Evolutionary conservation across 1,140 invertebrate species (phyloP), one percentile per base, ranked within the genome.

Genomic region (Tyrophagus putrescentiae): DNA sequence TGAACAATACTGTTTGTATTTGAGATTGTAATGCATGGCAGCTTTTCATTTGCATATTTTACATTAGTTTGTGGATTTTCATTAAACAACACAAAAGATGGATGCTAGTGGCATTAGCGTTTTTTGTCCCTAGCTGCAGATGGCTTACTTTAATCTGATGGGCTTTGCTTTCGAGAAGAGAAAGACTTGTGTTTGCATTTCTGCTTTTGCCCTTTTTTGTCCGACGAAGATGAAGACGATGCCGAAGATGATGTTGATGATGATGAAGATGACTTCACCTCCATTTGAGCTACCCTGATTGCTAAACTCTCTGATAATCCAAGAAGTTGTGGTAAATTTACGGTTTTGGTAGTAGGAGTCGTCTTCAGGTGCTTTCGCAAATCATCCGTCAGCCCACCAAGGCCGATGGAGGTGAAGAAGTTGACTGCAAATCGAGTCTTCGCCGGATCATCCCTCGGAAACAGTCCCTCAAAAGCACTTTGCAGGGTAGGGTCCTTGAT

Each of bases 401-500:
- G 76, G 66, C 94, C 95, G 71, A 98, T 98, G 0, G 92, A 91
- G 0, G 94, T 98, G 70, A 98, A 98, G 73, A 98, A 99, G 69
- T 99, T 99, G 48, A 98, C 98, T 0, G 95, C 87, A 76, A 99
- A 98, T 68, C 94, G 76, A 0, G 93, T 97, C 71, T 98, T 93
- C 68, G 87, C 83, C 0, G 94, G 93, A 76, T 96, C 86, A 71
- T 98, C 91, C 61, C 87, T 77, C 0, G 95, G 95, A 73, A 99
- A 92, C 9, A 98, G 70, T 0, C 94, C 94, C 61, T 85, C 81
- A 75, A 98, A 94, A 31, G 84, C 85, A 41, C 78, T 75, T 67
- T 87, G 80, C 27, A 98, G 68, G 9, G 87, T 90, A 77, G 82
- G 78, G 75, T 98, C 91, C 68, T 88, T 87, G 0, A 97, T 75